phyloP scores from a whole-genome alignment of 2,113 vertebrate species.

The Corapipo altera region DNA sequence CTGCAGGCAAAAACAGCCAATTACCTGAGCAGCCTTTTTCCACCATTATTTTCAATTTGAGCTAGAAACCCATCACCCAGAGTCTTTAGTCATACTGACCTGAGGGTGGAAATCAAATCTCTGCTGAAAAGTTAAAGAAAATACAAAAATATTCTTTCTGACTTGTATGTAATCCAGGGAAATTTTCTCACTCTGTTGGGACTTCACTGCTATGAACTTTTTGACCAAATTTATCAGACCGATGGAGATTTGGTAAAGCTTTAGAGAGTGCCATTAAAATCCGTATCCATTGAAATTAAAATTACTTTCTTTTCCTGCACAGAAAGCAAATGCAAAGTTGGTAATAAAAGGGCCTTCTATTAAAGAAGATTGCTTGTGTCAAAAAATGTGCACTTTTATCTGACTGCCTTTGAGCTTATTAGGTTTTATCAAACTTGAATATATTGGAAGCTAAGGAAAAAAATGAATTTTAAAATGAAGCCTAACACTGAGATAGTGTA shows the following conservation, averaged over 20 bases:
- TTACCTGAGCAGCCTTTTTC: conserved; percentile 21
- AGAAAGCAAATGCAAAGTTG: conserved; percentile 20
- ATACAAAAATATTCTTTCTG: not conserved
- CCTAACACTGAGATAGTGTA: not conserved
- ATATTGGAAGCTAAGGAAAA: not conserved
- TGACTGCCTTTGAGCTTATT: conserved; percentile 27
- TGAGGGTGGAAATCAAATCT: conserved; percentile 32
- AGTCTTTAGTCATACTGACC: conserved; percentile 21
- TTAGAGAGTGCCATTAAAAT: conserved; percentile 34
- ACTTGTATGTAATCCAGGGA: not conserved
- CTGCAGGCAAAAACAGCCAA: conserved; percentile 46
- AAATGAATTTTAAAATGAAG: not conserved
- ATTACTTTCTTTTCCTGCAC: conserved; percentile 12
- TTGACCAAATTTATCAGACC: conserved; percentile 39
- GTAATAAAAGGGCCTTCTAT: conserved; percentile 25
- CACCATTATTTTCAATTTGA: conserved; percentile 46
- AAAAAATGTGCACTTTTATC: conserved; percentile 38
- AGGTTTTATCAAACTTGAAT: conserved; percentile 39
- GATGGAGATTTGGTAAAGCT: conserved; percentile 40
- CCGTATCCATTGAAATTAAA: conserved; percentile 34
- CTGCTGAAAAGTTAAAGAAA: not conserved
- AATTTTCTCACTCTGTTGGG: not conserved
- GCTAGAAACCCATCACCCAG: not conserved
- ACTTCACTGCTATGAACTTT: not conserved
- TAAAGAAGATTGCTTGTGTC: conserved; percentile 33